Conservation (phyloP, 2,888 invertebrate genomes). For the Parascotia fuliginaria region DNA sequence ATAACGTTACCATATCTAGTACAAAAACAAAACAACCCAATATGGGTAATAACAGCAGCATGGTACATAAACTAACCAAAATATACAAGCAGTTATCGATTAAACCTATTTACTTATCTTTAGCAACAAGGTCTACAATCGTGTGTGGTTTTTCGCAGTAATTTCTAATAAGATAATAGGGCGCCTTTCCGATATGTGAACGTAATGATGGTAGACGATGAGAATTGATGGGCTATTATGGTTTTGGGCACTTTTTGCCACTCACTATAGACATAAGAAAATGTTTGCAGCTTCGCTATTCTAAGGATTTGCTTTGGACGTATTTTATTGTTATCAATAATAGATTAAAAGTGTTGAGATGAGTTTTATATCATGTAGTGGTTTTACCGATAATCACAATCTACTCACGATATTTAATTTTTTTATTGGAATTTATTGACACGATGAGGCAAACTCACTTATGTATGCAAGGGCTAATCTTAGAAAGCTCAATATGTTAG, state of each 20-base stretch:
- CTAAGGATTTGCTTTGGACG: neutral
- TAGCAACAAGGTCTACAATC: slow-evolving; percentile 31
- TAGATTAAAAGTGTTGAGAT: too few relatives aligned
- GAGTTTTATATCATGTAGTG: too few relatives aligned
- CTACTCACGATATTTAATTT: too few relatives aligned
- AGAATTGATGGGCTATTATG: slow-evolving; percentile 43
- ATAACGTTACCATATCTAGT: slow-evolving; percentile 23
- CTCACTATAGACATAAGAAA: slow-evolving; percentile 7
- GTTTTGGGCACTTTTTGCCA: slow-evolving; percentile 35
- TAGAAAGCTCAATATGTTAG: too few relatives aligned
- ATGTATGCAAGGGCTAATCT: too few relatives aligned
- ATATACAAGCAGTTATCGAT: slow-evolving; percentile 24
- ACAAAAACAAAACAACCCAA: slow-evolving; percentile 9
- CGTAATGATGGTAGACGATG: slow-evolving; percentile 43
- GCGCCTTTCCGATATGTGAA: slow-evolving; percentile 47
- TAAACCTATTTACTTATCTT: slow-evolving; percentile 1
- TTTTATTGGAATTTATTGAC: too few relatives aligned
- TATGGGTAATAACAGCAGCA: slow-evolving; percentile 44
- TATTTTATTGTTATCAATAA: too few relatives aligned
- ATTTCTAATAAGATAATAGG: slow-evolving; percentile 55
- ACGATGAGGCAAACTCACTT: too few relatives aligned
- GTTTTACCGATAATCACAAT: too few relatives aligned
- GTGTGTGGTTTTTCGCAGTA: slow-evolving; percentile 29
- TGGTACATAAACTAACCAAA: slow-evolving; percentile 43
- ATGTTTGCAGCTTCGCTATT: neutral